Evolutionary conservation across 2,797 vertebrate genomes (phyloP), one percentile per base, ranked within the genome.

Genomic region (Onychomys leucogaster): DNA sequence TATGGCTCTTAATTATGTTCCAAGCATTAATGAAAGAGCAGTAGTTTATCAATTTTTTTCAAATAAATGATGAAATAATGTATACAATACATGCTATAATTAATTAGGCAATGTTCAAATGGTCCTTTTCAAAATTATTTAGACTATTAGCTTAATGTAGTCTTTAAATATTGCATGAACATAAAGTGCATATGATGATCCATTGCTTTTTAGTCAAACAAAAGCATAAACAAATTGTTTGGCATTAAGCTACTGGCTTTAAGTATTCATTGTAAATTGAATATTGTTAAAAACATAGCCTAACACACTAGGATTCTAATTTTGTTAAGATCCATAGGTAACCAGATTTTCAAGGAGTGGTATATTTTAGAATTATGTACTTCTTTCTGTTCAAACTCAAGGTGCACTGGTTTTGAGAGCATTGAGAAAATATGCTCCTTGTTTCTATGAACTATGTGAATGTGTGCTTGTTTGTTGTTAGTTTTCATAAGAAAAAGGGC

Each of bases 381-480:
- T 80, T 17, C 37, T 21, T 61, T 95, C 65, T 91, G 34, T 75
- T 93, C 46, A 46, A 94, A 85, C 27, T 97, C 41, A 86, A 32
- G 55, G 85, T 88, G 57, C 94, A 88, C 61, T 73, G 57, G 81
- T 37, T 95, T 92, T 94, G 37, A 83, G 77, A 95, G 87, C 32
- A 27, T 89, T 29, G 49, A 65, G n/a, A 89, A 96, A 94, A 93
- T 94, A 78, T 61, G 49, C 91, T 93, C 71, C 65, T 88, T 34
- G 43, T 96, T 90, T 97, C 90, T 93, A 29, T 82, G 90, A 93
- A 85, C 16, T 71, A 52, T 21, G 59, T 90, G 61, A 63, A 83
- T 93, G 32, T 0, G 9, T 34, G 43, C 43, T 11, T 87, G 43
- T 83, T 95, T 77, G 4, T 46, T 75, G 6, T 34, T 75, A 32